Evolutionary conservation across 2,113 vertebrate species (phyloP), one percentile per base, ranked within the genome.

Genomic region (Nyctibius bracteatus): DNA sequence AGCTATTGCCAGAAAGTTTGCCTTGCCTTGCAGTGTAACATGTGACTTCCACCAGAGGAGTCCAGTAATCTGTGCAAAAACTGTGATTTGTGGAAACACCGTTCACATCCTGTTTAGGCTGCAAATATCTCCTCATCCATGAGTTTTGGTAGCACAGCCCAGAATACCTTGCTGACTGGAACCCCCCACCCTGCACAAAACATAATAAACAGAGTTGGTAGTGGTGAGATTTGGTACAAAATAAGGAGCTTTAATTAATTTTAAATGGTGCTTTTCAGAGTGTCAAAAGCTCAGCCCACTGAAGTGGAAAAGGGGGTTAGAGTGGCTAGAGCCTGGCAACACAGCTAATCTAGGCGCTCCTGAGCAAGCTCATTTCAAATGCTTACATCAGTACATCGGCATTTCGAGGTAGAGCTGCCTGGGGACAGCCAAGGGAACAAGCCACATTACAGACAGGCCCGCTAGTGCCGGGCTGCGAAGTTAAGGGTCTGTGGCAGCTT

Each of bases 231-330:
- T 98, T 98, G 97, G 97, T 98, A 96, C 97, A 97, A 98, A 98
- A 97, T 98, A 98, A 98, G 98, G 98, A 99, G 98, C 98, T 99
- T 99, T 99, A 99, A 99, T 99, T 99, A 98, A 99, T 99, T 99
- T 99, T 99, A 99, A 99, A 99, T 99, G 98, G 99, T 98, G 98
- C 99, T 99, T 99, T 99, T 98, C 98, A 98, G 97, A 98, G 98
- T 98, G 98, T 98, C 98, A 97, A 98, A 98, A 98, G 98, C 98
- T 99, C 98, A 99, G 98, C 96, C 98, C 98, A 97, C 94, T 99
- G 97, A 98, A 99, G 98, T 99, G 98, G 99, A 99, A 99, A 99
- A 98, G 98, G 98, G 98, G 98, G 98, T 97, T 98, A 98, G 98
- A 98, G 98, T 97, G 98, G 98, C 94, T 95, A 98, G 98, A 98